A percentile compares a stretch with the other conserved stretches of the same genome.
These are phyloP conservation scores for Umimayanthus chanpuru DNA, from an alignment of 92 coral and sea anemone species.

Conservation along the genomic window DNA sequence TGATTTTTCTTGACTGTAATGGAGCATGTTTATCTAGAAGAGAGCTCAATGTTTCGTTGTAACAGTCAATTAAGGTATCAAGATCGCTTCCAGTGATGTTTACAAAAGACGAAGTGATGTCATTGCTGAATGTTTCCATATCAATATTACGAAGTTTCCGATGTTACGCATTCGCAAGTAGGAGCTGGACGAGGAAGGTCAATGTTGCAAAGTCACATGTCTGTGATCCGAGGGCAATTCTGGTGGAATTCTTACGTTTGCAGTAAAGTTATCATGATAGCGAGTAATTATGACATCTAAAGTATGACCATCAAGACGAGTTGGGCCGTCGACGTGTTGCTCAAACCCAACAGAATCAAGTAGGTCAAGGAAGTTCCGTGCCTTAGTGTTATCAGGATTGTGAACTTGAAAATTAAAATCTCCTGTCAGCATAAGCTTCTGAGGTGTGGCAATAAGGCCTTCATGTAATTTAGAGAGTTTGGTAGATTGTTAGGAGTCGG, in stretches of 20 bases:
- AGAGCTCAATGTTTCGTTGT: conserved; percentile 10
- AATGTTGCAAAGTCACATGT: conserved; percentile 28
- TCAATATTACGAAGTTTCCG: conserved; percentile 23
- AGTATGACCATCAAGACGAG: conserved; percentile 28
- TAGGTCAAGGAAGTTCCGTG: no score
- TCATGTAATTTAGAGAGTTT: no score
- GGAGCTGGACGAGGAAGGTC: conserved; percentile 21
- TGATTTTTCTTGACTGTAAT: conserved; percentile 33
- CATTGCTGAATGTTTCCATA: not conserved
- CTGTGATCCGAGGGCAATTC: conserved; percentile 20
- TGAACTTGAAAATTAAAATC: no score
- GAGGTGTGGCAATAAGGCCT: no score
- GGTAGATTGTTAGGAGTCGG: no score
- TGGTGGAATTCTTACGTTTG: conserved; percentile 24
- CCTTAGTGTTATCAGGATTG: no score
- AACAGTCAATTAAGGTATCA: not conserved
- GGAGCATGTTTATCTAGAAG: conserved; percentile 24
- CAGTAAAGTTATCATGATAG: conserved; percentile 23
- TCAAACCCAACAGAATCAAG: no score
- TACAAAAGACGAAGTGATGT: not conserved
- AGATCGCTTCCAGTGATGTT: conserved; percentile 24
- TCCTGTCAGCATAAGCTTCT: no score
- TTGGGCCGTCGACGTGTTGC: not conserved
- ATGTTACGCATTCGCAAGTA: conserved; percentile 21
- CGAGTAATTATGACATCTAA: conserved; percentile 18